Base-by-base conservation (phyloP, 2,797 vertebrate genomes). In the Trachurus trachurus region DNA sequence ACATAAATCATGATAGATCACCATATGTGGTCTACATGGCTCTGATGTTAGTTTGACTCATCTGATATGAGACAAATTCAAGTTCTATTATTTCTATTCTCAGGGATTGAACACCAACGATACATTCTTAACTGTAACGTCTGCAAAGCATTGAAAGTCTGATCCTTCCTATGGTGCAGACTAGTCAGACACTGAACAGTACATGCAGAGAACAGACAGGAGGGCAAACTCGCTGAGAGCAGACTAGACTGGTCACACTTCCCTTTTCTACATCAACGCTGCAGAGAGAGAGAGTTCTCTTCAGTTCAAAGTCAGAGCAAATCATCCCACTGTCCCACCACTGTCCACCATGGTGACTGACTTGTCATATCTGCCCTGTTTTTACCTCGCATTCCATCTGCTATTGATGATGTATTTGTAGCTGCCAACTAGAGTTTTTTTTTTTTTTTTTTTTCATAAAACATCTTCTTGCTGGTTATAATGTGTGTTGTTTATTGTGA, bases 211-310 rank as follows among this genome's bases (percentile, higher is more conserved):
- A 29, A n/a, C 2, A 12, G 67, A 75, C 61, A 66, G 61, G 5
- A 52, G 15, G 61, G 57, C 39, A 26, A 8, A 50, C 39, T 40
- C 34, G 7, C 34, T 3, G 44, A 59, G 15, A 66, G 57, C 47
- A 26, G 10, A 50, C 45, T 40, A 44, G 60, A 60, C 70, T 69
- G 60, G 60, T 73, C 63, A 69, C 54, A 66, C 70, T 82, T 78
- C 70, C 60, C 60, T 61, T 78, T 70, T 74, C 44, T 9, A 53
- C n/a, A 65, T 5, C n/a, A 42, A n/a, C 34, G 56, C 39, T 58
- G 64, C n/a, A 72, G 29, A 47, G 26, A 15, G 21, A 8, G 12
- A 2, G 19, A 50, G 57, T 29, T 39, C 15, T 56, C 42, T 12
- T 63, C 42, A 10, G 7, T 44, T 59, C 15, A 65, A 65, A 42